A percentile compares a stretch with the other conserved stretches of the same genome.
These are phyloP conservation scores for Pinna nobilis DNA, from an alignment of 1,140 invertebrate species.

Conservation along the genomic window DNA sequence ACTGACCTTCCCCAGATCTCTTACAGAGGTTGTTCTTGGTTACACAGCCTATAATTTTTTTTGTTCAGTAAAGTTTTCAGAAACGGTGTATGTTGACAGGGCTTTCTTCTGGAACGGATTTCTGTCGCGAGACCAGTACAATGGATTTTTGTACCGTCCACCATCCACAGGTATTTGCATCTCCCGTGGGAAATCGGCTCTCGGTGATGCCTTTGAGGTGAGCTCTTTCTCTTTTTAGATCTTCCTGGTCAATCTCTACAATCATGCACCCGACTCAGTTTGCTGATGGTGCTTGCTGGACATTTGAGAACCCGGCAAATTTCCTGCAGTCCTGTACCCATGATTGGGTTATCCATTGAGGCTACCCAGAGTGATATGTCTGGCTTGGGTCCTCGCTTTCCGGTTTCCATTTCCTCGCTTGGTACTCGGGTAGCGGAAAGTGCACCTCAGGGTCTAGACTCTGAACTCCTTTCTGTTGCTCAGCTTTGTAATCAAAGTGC, in stretches of 20 bases:
- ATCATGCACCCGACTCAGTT: neutral
- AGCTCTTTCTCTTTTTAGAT: neutral
- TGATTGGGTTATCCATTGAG: neutral
- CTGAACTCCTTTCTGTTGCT: no score
- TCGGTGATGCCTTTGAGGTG: neutral
- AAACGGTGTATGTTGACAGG: neutral
- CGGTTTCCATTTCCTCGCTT: neutral
- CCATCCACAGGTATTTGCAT: neutral
- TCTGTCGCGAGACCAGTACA: neutral
- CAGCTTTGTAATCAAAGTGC: no score
- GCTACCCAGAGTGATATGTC: neutral
- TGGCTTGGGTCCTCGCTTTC: neutral
- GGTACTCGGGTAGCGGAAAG: no score
- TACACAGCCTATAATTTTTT: neutral
- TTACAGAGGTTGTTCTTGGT: constrained; percentile 1
- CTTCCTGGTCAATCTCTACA: neutral
- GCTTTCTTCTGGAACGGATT: neutral
- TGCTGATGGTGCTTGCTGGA: neutral
- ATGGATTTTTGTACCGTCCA: neutral
- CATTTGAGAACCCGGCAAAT: neutral
- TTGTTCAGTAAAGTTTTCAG: neutral
- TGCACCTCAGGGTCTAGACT: no score
- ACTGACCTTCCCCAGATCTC: neutral
- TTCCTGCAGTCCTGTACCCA: neutral
- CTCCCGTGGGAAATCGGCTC: neutral